Base-by-base conservation (phyloP, 1,140 invertebrate species). In the Zaprionus africanus region DNA sequence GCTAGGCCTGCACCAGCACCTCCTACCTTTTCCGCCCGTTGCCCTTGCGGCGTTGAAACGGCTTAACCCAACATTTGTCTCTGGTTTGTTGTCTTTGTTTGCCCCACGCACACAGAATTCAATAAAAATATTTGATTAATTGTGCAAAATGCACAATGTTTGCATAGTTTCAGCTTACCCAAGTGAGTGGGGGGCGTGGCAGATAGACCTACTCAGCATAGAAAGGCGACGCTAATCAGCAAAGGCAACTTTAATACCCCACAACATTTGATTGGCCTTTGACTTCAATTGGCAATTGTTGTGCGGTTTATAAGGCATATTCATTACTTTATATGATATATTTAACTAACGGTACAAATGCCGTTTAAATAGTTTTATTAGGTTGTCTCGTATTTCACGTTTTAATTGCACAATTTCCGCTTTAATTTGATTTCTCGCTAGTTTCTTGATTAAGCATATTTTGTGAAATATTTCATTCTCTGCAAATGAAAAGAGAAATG, bases 121-220 rank as follows among this genome's bases (percentile, higher is more conserved):
- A 87, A 87, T 87, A 68, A 83, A 88, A 87, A 81, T 84, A 79
- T 87, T 87, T 87, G 84, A 87, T 87, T 88, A 87, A 87, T 87
- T 88, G 78, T 79, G 65, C 65, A 71, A 83, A 87, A 87, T 76
- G 81, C 81, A 72, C 76, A 81, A 81, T 81, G 85, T 87, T 87
- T 81, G 69, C 80, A 64, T 78, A 88, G 84, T 88, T 88, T 88
- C 70, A 65, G 66, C 71, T 86, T 81, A 76, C 84, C 61, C 59
- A 79, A 72, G 34, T 34, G 46, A 51, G 19, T 31, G 28, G 28
- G 28, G 15, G 41, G 46, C 11, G 4, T n/a, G 4, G 46, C 11
- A 22, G 11, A 9, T 17, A 9, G n/a, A 58, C 60, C n/a, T 46
- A 46, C 11, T 34, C 31, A 34, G 31, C 3, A 11, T 0, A 34